phyloP scores from a whole-genome alignment of 2,113 vertebrate genomes.

The Psammodynastes pulverulentus region DNA sequence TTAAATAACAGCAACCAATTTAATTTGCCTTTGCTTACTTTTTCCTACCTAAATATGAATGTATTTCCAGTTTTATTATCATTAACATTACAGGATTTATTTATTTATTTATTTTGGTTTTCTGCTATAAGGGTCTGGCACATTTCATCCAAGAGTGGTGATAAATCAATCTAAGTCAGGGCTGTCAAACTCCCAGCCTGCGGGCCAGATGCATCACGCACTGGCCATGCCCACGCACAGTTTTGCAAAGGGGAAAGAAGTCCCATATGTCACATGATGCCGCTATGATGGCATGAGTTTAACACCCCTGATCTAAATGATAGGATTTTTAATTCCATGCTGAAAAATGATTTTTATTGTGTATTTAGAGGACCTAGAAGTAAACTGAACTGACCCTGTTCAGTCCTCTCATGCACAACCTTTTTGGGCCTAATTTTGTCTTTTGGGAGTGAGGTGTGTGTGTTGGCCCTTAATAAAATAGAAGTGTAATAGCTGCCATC shows the following conservation, averaged over 20 bases:
- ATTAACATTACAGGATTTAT: not conserved
- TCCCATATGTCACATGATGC: too few relatives aligned
- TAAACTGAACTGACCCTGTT: not conserved
- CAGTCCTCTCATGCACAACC: not conserved
- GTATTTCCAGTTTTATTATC: not conserved
- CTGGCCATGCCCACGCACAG: too few relatives aligned
- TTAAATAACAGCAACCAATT: not conserved
- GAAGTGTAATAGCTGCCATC: not conserved
- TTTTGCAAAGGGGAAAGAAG: too few relatives aligned
- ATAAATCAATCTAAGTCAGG: not conserved
- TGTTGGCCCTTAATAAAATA: not conserved
- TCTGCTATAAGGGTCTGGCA: not conserved
- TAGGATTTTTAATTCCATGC: not conserved
- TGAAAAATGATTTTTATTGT: not conserved
- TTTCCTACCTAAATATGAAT: not conserved
- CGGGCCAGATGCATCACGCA: too few relatives aligned
- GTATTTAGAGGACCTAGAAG: not conserved
- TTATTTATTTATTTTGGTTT: not conserved
- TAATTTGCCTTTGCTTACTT: not conserved
- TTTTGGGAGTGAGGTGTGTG: not conserved
- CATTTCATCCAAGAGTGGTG: not conserved
- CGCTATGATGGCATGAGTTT: too few relatives aligned
- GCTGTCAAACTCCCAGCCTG: too few relatives aligned
- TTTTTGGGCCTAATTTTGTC: not conserved
- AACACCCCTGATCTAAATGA: too few relatives aligned